Base-by-base conservation (phyloP, 1,140 invertebrate species). In the Ctenoplectra terminalis region DNA sequence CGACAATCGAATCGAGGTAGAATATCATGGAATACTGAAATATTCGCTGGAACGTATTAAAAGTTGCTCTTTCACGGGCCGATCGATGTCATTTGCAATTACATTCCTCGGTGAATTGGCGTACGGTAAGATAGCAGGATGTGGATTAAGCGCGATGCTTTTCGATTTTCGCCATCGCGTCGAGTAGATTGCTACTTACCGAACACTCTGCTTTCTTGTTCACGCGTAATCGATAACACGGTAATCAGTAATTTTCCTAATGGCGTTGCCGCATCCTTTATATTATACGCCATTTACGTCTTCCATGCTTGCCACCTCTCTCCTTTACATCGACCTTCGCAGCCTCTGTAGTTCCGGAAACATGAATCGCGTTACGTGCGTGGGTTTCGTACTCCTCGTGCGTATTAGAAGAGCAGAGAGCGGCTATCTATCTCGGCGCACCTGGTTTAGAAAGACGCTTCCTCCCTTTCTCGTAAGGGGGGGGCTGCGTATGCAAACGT, bases 161-260 rank as follows among this genome's bases (percentile, higher is more conserved):
- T 71, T 48, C 46, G 74, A 78, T 76, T 82, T 77, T 77, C 75
- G 50, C 52, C 23, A 31, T 60, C 56, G 73, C 29, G 50, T 13
- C 61, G 52, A 77, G 58, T 20, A 48, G 54, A 66, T 52, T 31
- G 50, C 48, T 73, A 37, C 48, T 83, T 75, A 69, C 71, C 72
- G 50, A 81, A 81, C 81, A 71, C 70, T 72, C 52, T 81, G 66
- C 74, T 58, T 78, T 82, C 43, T 54, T 87, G 89, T 89, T 87
- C 84, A 83, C 72, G 84, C 81, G 86, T 90, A n/a, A 91, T 92
- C 91, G 89, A 88, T 90, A 90, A 92, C 91, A 89, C 88, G 90
- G 86, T 90, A 89, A 90, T 81, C 86, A 87, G 90, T 92, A 92
- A 92, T 92, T 92, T 92, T 90, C 87, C 91, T 92, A 92, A 92